Conservation (phyloP, 2,888 invertebrate species). For the Bembecia ichneumoniformis region DNA sequence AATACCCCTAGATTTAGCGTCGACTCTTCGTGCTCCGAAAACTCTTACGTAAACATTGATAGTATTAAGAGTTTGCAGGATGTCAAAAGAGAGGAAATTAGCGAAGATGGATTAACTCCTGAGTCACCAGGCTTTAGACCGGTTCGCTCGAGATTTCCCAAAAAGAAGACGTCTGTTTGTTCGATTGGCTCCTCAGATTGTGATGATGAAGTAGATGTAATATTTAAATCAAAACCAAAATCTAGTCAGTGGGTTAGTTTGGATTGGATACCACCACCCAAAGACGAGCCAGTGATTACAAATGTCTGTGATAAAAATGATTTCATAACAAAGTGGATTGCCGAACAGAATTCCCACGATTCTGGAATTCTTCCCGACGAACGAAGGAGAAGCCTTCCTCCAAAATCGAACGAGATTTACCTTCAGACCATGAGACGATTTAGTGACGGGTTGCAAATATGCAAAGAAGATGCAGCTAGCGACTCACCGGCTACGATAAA, state of each 20-base stretch:
- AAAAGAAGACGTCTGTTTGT: conserved; percentile 66
- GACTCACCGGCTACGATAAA: conserved; percentile 65
- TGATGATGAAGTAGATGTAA: conserved; percentile 68
- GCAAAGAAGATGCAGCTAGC: conserved; percentile 67
- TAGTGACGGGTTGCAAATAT: conserved; percentile 65
- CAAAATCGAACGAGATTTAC: conserved; percentile 65
- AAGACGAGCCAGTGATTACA: conserved; percentile 65
- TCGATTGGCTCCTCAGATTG: conserved; percentile 69
- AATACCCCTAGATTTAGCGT: conserved; percentile 64
- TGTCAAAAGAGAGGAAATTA: conserved; percentile 58
- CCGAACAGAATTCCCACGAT: conserved; percentile 64
- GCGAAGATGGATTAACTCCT: conserved; percentile 36
- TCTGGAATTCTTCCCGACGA: conserved; percentile 57
- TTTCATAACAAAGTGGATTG: conserved; percentile 69
- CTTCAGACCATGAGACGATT: conserved; percentile 65
- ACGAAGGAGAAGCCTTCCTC: conserved; percentile 63
- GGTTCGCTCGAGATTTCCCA: conserved; percentile 55
- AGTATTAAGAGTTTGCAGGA: conserved; percentile 68
- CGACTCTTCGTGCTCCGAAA: conserved; percentile 71
- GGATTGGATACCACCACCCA: conserved; percentile 67
- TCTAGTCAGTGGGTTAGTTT: conserved; percentile 73
- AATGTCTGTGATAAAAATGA: conserved; percentile 71
- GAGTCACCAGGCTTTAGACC: conserved; percentile 50
- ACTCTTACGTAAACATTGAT: conserved; percentile 70
- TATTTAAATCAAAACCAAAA: conserved; percentile 71